Percentiles rank a stretch among this genome's conserved stretches.
Evolutionary conservation across 2,888 invertebrate species (phyloP).

Genomic region (Eristalinus aeneus): DNA sequence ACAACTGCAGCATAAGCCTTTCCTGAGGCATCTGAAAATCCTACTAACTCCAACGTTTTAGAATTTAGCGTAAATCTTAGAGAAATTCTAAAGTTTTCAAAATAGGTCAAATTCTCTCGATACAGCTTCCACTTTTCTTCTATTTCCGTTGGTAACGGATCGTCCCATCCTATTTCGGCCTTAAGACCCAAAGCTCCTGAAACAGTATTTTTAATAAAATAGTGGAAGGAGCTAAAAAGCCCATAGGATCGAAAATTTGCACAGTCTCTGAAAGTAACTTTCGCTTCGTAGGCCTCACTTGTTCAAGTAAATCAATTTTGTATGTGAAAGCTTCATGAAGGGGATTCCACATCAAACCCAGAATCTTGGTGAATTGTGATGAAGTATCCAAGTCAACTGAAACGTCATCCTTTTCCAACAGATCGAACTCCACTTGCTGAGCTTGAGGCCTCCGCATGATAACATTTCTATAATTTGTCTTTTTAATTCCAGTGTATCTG

Average conservation of each 20-base stretch:
- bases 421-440: too few relatives aligned
- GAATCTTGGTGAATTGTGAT: neutral
- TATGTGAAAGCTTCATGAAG: neutral
- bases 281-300: constrained; percentile 9
- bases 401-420: neutral
- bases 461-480: too few relatives aligned
- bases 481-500: too few relatives aligned
- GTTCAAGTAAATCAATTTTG: constrained; percentile 1
- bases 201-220: constrained; percentile 27
- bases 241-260: constrained; percentile 15
- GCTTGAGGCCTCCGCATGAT: neutral
- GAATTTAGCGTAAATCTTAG: constrained; percentile 11
- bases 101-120: constrained; percentile 28
- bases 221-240: constrained; percentile 26
- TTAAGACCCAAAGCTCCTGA: constrained; percentile 28
- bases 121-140: constrained; percentile 29
- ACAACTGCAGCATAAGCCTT: constrained; percentile 15
- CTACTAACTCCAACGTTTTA: constrained; percentile 17
- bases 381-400: neutral
- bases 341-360: neutral
- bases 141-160: constrained; percentile 16
- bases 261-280: neutral
- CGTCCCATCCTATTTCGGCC: constrained; percentile 27
- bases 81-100: constrained; percentile 14
- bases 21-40: constrained; percentile 17